Conservation (phyloP, 2,797 vertebrate genomes). For the Mormyrus proboscirostris region DNA sequence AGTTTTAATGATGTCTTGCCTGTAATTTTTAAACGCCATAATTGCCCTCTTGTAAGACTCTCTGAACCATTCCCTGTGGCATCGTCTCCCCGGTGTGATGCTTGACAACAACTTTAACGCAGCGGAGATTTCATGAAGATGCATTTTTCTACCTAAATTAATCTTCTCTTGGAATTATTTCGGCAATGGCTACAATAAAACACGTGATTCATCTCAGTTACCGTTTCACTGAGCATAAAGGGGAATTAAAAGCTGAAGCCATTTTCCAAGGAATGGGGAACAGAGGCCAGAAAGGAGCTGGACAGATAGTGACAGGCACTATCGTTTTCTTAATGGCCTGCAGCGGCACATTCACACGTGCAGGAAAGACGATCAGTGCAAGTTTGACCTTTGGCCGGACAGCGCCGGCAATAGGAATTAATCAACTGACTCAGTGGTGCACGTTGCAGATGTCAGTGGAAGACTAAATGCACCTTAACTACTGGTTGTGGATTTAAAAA, state of each 20-base stretch:
- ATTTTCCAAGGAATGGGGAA: background rate
- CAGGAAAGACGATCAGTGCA: background rate
- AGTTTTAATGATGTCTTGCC: background rate
- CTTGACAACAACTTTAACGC: background rate
- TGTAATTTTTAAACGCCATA: background rate
- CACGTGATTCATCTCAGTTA: background rate
- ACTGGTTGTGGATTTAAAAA: background rate
- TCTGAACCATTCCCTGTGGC: background rate
- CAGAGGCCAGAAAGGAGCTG: background rate
- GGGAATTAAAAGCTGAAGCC: background rate
- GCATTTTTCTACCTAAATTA: background rate
- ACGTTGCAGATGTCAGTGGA: background rate
- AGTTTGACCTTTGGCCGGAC: background rate
- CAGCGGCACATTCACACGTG: background rate
- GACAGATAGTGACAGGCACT: background rate
- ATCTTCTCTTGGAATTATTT: background rate
- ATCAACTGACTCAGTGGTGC: background rate
- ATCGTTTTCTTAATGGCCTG: background rate
- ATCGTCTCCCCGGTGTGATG: background rate
- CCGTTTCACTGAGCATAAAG: background rate
- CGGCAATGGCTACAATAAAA: background rate
- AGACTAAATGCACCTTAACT: background rate
- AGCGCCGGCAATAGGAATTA: background rate
- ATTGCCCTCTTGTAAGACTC: background rate
- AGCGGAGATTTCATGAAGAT: background rate